Percentiles rank a stretch among this genome's conserved stretches.
phyloP scores from a whole-genome alignment of 2,888 invertebrate species.

The Caenorhabditis macrosperma region DNA sequence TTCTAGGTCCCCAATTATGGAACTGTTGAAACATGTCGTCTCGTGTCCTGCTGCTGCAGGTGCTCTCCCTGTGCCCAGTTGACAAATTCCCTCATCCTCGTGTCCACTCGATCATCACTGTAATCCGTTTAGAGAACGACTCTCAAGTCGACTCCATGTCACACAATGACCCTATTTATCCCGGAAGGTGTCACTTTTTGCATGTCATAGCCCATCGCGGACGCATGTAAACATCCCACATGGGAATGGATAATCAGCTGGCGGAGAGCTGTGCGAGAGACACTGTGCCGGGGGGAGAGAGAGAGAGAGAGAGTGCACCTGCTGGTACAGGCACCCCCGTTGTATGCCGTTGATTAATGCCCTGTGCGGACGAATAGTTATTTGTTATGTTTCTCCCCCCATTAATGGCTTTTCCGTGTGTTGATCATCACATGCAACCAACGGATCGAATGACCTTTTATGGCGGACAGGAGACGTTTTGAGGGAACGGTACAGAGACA shows the following conservation, averaged over 20 bases:
- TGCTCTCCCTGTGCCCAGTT: no score
- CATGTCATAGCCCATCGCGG: slow-evolving; percentile 29
- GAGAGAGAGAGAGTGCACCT: slow-evolving; percentile 33
- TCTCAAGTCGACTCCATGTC: slow-evolving; percentile 2
- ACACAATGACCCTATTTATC: slow-evolving; percentile 26
- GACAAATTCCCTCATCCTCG: not conserved
- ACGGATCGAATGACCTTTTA: slow-evolving; percentile 45
- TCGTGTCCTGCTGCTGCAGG: no score
- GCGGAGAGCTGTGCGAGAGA: slow-evolving; percentile 6
- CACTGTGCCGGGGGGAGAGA: not conserved
- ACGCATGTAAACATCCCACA: slow-evolving; percentile 49
- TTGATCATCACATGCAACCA: slow-evolving; percentile 41
- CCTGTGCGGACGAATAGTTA: slow-evolving; percentile 37
- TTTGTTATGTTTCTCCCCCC: slow-evolving; percentile 42
- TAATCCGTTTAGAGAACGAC: no score
- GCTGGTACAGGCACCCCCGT: slow-evolving; percentile 24
- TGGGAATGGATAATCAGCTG: slow-evolving; percentile 53
- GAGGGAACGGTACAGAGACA: slow-evolving; percentile 27
- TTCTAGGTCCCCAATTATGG: no score
- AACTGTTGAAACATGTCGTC: no score
- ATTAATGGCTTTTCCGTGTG: slow-evolving; percentile 48
- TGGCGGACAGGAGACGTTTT: no score
- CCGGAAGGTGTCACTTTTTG: slow-evolving; percentile 32
- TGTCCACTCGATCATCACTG: not conserved
- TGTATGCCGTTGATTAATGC: slow-evolving; percentile 52